Evolutionary conservation across 2,888 invertebrate genomes (phyloP).

Genomic region (Scaptomyza polygonia): DNA sequence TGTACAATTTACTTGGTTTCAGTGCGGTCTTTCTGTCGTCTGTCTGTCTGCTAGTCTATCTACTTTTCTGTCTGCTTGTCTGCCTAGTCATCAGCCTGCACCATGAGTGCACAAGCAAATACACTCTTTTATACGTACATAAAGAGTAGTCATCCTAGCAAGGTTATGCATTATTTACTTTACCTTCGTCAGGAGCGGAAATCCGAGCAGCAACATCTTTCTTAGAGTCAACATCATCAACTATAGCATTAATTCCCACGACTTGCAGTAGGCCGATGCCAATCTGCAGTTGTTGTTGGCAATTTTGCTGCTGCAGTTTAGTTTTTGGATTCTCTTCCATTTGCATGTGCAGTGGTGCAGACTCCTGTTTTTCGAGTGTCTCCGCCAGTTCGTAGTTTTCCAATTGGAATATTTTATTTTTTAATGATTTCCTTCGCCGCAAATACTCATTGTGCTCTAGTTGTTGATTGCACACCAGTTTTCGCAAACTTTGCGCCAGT

Average conservation of each 20-base stretch:
- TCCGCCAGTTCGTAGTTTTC: conserved; percentile 81
- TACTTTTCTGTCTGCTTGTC: conserved; percentile 36
- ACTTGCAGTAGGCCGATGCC: conserved; percentile 53
- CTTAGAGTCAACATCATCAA: conserved; percentile 50
- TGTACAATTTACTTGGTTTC: conserved; percentile 78
- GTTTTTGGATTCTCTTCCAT: conserved; percentile 68
- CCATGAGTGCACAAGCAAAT: conserved; percentile 58
- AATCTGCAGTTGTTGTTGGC: conserved; percentile 56
- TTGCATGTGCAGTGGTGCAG: conserved; percentile 58
- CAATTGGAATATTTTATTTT: conserved; percentile 85
- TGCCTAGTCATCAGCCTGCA: conserved; percentile 49
- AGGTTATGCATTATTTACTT: conserved; percentile 73
- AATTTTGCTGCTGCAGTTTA: conserved; percentile 69
- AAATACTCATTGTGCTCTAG: conserved; percentile 84
- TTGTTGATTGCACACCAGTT: conserved; percentile 82
- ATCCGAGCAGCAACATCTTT: conserved; percentile 59
- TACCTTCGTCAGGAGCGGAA: conserved; percentile 80
- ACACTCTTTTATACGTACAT: conserved; percentile 5
- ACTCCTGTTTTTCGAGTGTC: conserved; percentile 60
- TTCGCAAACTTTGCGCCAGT: conserved; percentile 76
- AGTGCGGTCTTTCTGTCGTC: conserved; percentile 55
- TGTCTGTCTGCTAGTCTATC: conserved; percentile 28
- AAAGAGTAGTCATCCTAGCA: conserved; percentile 24
- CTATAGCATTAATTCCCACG: conserved; percentile 71
- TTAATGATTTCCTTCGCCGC: conserved; percentile 84